Base-by-base conservation (phyloP, 2,113 vertebrate species). In the Alligator mississippiensis region DNA sequence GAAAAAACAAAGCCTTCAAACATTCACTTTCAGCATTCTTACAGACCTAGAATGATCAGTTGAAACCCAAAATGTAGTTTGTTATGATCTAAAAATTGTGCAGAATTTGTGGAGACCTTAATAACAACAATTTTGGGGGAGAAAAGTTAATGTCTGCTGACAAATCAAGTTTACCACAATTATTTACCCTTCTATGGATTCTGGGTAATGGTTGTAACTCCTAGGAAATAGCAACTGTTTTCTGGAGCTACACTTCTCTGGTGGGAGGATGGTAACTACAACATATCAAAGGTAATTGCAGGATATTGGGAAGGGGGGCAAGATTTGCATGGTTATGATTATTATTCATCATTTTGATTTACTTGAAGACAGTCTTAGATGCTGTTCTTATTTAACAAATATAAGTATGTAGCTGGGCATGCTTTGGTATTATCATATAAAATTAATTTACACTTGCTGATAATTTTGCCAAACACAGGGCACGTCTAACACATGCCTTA, bases 111-210 rank as follows among this genome's bases (percentile, higher is more conserved):
- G 15, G 62, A 90, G 66, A 5, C 27, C n/a, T 90, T 63, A 82
- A 21, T 94, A 75, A 63, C 47, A 66, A 27, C 47, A 80, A 11
- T 72, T 93, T 80, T 24, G 89, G 38, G 82, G 72, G 72, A 93
- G 92, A 82, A 85, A 82, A 79, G 25, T 25, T 28, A 78, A 28
- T 88, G 34, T 89, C 90, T 93, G 88, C 85, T 88, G 90, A 91
- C 11, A 86, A 78, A 62, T 66, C 74, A 24, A 2, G 14, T 82
- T 94, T 62, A 80, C 92, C 91, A 86, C 15, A 76, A 61, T n/a
- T 88, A 86, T 94, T 94, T 93, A 88, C 74, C 82, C 80, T 80
- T 94, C 89, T 74, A 30, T 18, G 94, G 92, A 30, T 54, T 3
- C 0, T 88, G 84, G 82, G 82, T 15, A 3, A 91, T 90, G 63